Base-by-base conservation (phyloP, 2,797 vertebrate genomes). In the Phataginus tricuspis region DNA sequence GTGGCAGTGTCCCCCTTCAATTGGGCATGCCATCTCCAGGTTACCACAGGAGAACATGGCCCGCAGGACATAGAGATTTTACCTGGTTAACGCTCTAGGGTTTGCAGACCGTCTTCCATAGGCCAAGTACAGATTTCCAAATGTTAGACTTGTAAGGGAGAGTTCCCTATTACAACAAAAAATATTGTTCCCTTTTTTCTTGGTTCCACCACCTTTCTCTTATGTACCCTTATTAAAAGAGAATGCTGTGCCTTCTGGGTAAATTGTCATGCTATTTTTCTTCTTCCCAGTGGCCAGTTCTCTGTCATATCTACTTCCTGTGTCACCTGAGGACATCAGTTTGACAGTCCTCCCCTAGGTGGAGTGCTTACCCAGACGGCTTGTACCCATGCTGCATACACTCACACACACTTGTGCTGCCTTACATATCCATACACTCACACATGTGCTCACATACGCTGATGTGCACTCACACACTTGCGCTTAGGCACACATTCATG, bases 361-460 rank as follows among this genome's bases (percentile, higher is more conserved):
- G 91, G 71, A 77, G 27, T 66, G 53, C 92, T 86, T 68, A 37
- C 55, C 42, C 37, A 88, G 53, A 87, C 87, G 15, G 13, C 42
- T 69, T 39, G 13, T 74, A 29, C 12, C 31, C 16, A 10, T 25
- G 51, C 57, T 11, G 15, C 12, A 21, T n/a, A 25, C 27, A 21
- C 2, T 15, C 42, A 45, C 7, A 21, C 19, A 23, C 59, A 34
- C 31, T 21, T 13, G 39, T 39, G 39, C 39, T 39, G 39, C 39
- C 39, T 39, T 39, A 39, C 39, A 39, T 39, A 39, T 39, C 39
- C 39, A 39, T 39, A 39, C 39, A 45, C 8, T 74, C 82, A 64
- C 59, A 29, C 7, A 39, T 39, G 39, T 39, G 39, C 39, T 39
- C 39, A 39, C 39, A 39, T 39, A 39, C 39, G 39, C 39, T 6